Base-by-base conservation (phyloP, 2,113 vertebrate species). In the Etia nguti region DNA sequence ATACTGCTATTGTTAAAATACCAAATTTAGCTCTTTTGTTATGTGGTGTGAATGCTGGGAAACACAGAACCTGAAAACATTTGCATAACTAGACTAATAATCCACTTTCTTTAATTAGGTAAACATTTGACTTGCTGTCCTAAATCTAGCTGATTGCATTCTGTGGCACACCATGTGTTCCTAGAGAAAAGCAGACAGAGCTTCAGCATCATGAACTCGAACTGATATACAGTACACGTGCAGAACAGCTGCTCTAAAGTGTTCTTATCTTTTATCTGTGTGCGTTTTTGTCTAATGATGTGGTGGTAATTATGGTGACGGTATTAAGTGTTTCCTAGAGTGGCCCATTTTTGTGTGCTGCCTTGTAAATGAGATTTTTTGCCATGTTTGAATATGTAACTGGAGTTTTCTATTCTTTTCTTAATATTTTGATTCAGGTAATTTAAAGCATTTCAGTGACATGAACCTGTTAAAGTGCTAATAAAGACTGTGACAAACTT, bases 391-490 rank as follows among this genome's bases (percentile, higher is more conserved):
- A 41, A 73, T 38, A 62, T 56, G 20, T 48, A 55, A 62, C 6
- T 8, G 36, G 18, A 36, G 16, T 13, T 54, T 15, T 84, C 18
- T 68, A 68, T 68, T 68, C 16, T 84, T 57, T 8, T 43, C 85
- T 77, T 31, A 2, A 57, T 52, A 38, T 54, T 84, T 85, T 86
- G 9, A 50, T 89, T 46, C 16, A 18, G 50, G 26, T 81, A 24
- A 80, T 86, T 79, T 81, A 20, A 86, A 43, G 81, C 1, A 20
- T 50, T 56, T 84, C 8, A 50, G n/a, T 60, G 26, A 88, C 83
- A 70, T 80, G 41, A 81, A 70, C 18, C 75, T 38, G 65, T 38
- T 48, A 6, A 88, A 85, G 83, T 86, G 88, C 86, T 81, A 89
- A 88, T 90, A 86, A 88, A 89, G 48, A 46, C 70, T 46, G 16